Base-by-base conservation (phyloP, 1,140 invertebrate species). In the Conopomorpha cramerella region DNA sequence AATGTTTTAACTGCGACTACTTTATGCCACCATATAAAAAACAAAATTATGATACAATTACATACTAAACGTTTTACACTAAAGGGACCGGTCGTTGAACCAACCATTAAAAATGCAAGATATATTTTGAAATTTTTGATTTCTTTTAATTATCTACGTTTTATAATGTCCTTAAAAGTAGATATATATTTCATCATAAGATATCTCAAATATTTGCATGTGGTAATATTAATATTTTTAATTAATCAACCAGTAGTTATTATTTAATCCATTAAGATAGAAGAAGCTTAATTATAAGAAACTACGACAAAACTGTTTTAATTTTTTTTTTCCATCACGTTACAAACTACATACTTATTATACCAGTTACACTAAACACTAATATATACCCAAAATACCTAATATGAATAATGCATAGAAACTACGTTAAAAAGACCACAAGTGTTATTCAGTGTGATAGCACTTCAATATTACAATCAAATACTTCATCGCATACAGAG, bases 71-170 rank as follows among this genome's bases (percentile, higher is more conserved):
- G 41, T 34, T 27, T 39, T 51, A 56, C 39, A 45, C 54, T 63
- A 59, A 31, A 37, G 49, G 50, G 43, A 41, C 26, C 30, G 29
- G 43, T 51, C 52, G 58, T 38, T 43, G 11, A 44, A 34, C 37
- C 45, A 43, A 56, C 53, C 61, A 78, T 74, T 78, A 70, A 79
- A 79, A 78, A 73, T 71, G 64, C 70, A 60, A 70, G 55, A 62
- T 30, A 34, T 71, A 65, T 71, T 68, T 73, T 79, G 63, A 72
- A 67, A 62, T 67, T 77, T 79, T 72, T 72, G 71, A 78, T 70
- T 78, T 77, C 74, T 77, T 72, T 77, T 77, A 73, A 74, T 79
- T 79, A 77, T 77, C 77, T 79, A 79, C 74, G 73, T 67, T 77
- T 72, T 66, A 79, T 78, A 77, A 78, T 79, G 73, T 74, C 64